These are phyloP conservation scores for Drosophila cracens DNA, from an alignment of 2,888 invertebrate genomes.

Conservation along the genomic window DNA sequence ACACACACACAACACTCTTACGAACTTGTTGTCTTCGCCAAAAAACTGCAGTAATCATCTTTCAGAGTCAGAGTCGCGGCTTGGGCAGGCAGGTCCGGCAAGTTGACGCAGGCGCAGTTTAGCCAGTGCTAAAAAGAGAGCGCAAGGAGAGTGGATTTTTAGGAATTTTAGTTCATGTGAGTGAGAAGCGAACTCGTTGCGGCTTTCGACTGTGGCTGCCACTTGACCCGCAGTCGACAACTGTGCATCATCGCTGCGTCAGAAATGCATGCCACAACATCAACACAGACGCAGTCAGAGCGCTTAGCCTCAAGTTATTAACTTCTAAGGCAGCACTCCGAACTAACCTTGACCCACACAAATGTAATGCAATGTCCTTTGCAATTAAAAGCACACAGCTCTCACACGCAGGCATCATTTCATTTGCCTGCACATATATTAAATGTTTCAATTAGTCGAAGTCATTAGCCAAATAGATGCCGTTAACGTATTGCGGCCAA, in stretches of 20 bases:
- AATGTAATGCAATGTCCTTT: conserved; percentile 1
- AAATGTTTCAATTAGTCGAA: conserved; percentile 36
- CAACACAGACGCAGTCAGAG: neutral
- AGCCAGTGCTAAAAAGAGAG: conserved; percentile 52
- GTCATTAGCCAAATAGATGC: conserved; percentile 18
- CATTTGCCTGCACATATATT: conserved; percentile 27
- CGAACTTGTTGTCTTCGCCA: conserved; percentile 42
- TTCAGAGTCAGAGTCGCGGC: neutral
- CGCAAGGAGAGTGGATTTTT: neutral
- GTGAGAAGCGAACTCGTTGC: conserved; percentile 40
- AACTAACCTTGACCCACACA: conserved; percentile 38
- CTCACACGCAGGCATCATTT: conserved; percentile 6
- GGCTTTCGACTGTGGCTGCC: conserved; percentile 57
- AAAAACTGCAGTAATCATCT: conserved; percentile 48
- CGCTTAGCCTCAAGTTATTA: conserved; percentile 37
- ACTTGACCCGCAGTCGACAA: conserved; percentile 69
- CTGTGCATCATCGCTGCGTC: conserved; percentile 53
- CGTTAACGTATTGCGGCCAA: conserved; percentile 2
- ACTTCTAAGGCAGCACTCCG: neutral
- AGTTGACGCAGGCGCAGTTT: conserved; percentile 55
- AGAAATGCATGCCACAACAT: conserved; percentile 30
- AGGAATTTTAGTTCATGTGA: conserved; percentile 50
- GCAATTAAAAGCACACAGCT: neutral
- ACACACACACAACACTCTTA: neutral
- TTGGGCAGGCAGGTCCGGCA: neutral